These are phyloP conservation scores for Baryphthengus martii DNA, from an alignment of 2,113 vertebrate species.

Conservation along the genomic window DNA sequence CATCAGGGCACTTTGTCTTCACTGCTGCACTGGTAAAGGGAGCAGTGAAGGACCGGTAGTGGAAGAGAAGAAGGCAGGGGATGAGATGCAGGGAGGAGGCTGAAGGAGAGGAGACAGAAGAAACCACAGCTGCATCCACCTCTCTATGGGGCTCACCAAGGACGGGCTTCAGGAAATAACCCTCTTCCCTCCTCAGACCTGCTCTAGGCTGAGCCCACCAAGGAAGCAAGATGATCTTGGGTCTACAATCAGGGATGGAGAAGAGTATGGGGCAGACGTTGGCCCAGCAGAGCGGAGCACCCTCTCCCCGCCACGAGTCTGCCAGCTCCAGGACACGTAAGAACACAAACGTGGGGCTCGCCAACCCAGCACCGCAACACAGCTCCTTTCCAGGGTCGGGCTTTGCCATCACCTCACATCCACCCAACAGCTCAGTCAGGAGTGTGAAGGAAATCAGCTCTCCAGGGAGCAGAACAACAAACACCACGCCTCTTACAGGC, in stretches of 20 bases:
- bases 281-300: neutral
- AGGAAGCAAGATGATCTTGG: neutral
- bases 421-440: neutral
- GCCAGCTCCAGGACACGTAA: neutral
- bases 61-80: neutral
- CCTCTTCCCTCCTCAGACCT: neutral
- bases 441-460: neutral
- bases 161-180: neutral
- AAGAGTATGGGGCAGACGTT: neutral
- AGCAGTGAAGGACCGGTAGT: neutral
- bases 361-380: neutral
- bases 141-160: neutral
- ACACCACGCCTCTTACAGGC: neutral
- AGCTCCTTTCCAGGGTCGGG: neutral
- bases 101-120: neutral
- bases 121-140: neutral
- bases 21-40: neutral
- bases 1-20: neutral
- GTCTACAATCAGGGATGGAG: neutral
- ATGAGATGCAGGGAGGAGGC: neutral
- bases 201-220: neutral
- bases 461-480: neutral
- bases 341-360: neutral
- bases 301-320: neutral
- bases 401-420: neutral